Evolutionary conservation across 2,888 invertebrate genomes (phyloP).

Genomic region (Drosophila differens): DNA sequence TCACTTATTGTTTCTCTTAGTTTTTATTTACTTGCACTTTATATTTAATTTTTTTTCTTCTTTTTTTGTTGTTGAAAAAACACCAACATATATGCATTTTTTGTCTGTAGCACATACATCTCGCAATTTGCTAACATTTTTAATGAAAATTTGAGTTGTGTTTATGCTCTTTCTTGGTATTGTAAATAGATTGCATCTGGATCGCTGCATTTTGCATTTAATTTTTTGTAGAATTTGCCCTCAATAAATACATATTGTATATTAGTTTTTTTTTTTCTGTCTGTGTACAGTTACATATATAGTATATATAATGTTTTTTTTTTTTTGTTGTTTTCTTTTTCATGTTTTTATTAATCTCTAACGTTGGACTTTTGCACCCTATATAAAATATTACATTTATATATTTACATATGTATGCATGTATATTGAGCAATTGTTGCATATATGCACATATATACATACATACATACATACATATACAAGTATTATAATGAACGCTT

Average conservation of each 20-base stretch:
- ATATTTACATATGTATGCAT: constrained; percentile 25
- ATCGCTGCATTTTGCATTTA: constrained; percentile 43
- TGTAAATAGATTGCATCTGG: constrained; percentile 76
- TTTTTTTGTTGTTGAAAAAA: neutral
- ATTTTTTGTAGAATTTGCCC: constrained; percentile 48
- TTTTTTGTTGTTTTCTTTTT: neutral
- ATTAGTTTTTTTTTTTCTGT: constrained; percentile 13
- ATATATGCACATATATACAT: neutral
- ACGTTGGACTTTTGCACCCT: constrained; percentile 70
- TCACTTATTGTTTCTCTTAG: constrained; percentile 9
- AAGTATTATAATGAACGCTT: constrained; percentile 36
- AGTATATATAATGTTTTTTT: constrained; percentile 1
- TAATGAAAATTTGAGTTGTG: constrained; percentile 8
- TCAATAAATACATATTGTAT: constrained; percentile 62
- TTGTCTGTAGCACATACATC: neutral
- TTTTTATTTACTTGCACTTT: constrained; percentile 18
- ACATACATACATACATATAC: constrained; percentile 1
- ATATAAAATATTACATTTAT: constrained; percentile 27
- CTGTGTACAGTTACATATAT: constrained; percentile 6
- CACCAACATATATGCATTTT: constrained; percentile 8
- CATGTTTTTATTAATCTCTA: constrained; percentile 29
- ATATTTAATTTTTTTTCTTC: neutral
- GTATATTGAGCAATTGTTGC: constrained; percentile 30
- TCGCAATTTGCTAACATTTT: constrained; percentile 14
- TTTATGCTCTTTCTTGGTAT: constrained; percentile 18